These are phyloP conservation scores for Vanessa tameamea DNA, from an alignment of 1,140 invertebrate species.

Conservation along the genomic window DNA sequence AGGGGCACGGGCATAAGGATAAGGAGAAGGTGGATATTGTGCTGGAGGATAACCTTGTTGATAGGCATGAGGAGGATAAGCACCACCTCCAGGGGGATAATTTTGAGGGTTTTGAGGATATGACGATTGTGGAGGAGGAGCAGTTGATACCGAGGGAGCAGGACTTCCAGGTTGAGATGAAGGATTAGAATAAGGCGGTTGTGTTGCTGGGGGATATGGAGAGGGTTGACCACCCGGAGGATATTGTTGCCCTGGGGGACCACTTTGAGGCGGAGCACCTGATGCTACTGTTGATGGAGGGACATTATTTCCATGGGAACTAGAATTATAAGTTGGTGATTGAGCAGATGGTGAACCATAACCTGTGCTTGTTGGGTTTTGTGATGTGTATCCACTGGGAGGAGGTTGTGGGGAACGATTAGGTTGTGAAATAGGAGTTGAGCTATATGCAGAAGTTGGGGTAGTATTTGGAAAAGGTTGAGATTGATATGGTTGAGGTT, in stretches of 20 bases:
- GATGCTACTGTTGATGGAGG: constrained; percentile 65
- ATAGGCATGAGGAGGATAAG: constrained; percentile 78
- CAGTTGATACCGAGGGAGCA: constrained; percentile 70
- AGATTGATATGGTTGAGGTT: constrained; percentile 75
- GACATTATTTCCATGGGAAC: constrained; percentile 71
- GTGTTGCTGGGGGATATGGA: constrained; percentile 71
- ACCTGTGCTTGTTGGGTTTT: constrained; percentile 70
- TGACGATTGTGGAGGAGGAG: constrained; percentile 67
- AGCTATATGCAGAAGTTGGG: constrained; percentile 74
- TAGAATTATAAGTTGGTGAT: constrained; percentile 77
- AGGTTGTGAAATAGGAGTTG: constrained; percentile 76
- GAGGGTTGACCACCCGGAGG: constrained; percentile 71
- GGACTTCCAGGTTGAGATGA: constrained; percentile 78
- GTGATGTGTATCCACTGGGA: constrained; percentile 67
- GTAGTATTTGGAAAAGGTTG: constrained; percentile 77
- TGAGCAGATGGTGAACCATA: constrained; percentile 78
- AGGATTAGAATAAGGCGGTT: constrained; percentile 79
- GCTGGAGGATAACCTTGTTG: constrained; percentile 77
- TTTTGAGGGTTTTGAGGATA: constrained; percentile 72
- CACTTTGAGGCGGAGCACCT: constrained; percentile 55
- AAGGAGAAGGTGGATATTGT: constrained; percentile 76
- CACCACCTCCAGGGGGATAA: constrained; percentile 71
- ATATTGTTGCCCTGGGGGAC: constrained; percentile 67
- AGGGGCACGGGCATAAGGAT: constrained; percentile 76
- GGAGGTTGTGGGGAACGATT: constrained; percentile 78